phyloP scores from a whole-genome alignment of 2,113 vertebrate genomes.

The Pluvianellus socialis region DNA sequence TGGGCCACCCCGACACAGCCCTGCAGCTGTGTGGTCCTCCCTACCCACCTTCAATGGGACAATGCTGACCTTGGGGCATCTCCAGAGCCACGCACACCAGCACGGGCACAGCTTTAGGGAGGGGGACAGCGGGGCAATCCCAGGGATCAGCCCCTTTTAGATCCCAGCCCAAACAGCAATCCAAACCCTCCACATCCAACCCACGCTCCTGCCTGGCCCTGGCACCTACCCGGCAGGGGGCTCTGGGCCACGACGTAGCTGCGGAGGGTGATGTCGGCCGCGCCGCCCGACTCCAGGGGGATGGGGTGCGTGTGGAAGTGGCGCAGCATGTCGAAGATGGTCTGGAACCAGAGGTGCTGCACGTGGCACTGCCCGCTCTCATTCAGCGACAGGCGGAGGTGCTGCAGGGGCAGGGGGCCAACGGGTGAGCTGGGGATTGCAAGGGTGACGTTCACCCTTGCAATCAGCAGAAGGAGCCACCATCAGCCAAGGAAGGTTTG shows the following conservation, averaged over 20 bases:
- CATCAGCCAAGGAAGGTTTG: not conserved
- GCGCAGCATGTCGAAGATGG: slow-evolving; percentile 93
- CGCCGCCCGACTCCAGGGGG: slow-evolving; percentile 93
- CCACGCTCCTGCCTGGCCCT: accelerated
- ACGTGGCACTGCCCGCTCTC: slow-evolving; percentile 95
- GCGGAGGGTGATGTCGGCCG: slow-evolving; percentile 92
- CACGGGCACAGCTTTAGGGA: not conserved
- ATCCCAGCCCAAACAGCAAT: not conserved
- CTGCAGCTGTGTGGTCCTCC: accelerated
- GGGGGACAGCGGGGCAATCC: not conserved
- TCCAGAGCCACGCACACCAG: not conserved
- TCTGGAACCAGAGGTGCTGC: slow-evolving; percentile 98
- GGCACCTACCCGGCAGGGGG: slow-evolving; percentile 75
- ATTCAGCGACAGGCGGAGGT: slow-evolving; percentile 93
- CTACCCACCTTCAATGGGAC: accelerated
- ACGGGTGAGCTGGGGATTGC: not conserved
- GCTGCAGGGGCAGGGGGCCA: slow-evolving; percentile 72
- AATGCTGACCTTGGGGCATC: not conserved
- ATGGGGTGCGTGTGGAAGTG: slow-evolving; percentile 97
- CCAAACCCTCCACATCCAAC: not conserved
- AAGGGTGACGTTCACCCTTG: not conserved
- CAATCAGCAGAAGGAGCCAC: not conserved
- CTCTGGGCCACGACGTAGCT: slow-evolving; percentile 90
- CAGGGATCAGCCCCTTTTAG: not conserved
- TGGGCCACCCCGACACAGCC: accelerated